These are phyloP conservation scores for Drosophila sechellia DNA, from an alignment of 1,140 invertebrate genomes.

Conservation along the genomic window DNA sequence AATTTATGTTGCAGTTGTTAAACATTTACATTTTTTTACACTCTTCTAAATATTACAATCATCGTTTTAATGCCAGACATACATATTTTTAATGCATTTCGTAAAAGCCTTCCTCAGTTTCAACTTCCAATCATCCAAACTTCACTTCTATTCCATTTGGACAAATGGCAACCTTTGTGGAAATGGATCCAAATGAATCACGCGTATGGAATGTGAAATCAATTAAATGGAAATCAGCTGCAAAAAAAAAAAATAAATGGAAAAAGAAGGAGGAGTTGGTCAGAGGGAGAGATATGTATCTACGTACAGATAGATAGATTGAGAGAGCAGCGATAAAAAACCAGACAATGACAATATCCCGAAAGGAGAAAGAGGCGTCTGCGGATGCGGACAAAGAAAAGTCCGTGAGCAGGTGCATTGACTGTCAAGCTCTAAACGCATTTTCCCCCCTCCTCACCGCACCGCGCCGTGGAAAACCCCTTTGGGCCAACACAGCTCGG, in stretches of 20 bases:
- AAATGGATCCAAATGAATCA: slow-evolving; percentile 48
- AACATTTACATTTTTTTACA: slow-evolving; percentile 9
- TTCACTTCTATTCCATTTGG: background rate
- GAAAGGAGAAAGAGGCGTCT: background rate
- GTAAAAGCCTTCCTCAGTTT: slow-evolving; percentile 4
- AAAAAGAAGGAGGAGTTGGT: slow-evolving; percentile 12
- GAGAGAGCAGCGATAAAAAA: slow-evolving; percentile 33
- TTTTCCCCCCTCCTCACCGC: background rate
- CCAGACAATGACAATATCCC: slow-evolving; percentile 46
- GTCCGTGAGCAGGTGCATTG: slow-evolving; percentile 67
- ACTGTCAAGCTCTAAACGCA: slow-evolving; percentile 52
- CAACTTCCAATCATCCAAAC: slow-evolving; percentile 6
- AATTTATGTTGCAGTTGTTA: slow-evolving; percentile 1
- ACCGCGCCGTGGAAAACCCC: background rate
- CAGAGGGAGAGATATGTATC: slow-evolving; percentile 17
- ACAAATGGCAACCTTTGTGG: slow-evolving; percentile 9
- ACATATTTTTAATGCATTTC: background rate
- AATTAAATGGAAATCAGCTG: slow-evolving; percentile 71
- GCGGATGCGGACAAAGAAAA: slow-evolving; percentile 46
- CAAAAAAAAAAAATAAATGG: slow-evolving; percentile 27
- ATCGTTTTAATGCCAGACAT: background rate
- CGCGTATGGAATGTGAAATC: slow-evolving; percentile 62
- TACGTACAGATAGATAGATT: slow-evolving; percentile 6
- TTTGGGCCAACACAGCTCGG: slow-evolving; percentile 13
- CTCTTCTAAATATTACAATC: background rate